Conservation (phyloP, 2,888 invertebrate species). For the Heteromyza rotundicornis region DNA sequence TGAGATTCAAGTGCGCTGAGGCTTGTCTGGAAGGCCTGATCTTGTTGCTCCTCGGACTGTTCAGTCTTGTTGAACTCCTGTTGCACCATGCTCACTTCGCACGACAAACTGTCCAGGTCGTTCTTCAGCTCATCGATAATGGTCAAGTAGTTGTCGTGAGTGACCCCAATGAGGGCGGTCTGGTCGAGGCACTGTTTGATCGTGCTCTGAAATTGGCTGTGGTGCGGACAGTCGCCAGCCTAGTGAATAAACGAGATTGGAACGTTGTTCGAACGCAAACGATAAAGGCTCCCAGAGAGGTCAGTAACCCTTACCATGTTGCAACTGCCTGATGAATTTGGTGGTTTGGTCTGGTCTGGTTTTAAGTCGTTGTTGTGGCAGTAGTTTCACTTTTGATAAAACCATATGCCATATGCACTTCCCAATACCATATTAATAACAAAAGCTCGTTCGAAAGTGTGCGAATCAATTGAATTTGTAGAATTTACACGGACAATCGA, state of each 20-base stretch:
- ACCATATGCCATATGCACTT: neutral
- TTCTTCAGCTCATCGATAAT: conserved; percentile 57
- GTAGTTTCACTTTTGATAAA: neutral
- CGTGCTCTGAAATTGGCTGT: conserved; percentile 24
- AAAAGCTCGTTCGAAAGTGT: too few species aligned
- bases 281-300: too few species aligned
- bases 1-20: conserved; percentile 44
- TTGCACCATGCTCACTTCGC: conserved; percentile 52
- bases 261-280: too few species aligned
- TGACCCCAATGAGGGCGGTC: conserved; percentile 37
- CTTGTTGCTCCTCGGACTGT: conserved; percentile 33
- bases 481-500: too few species aligned
- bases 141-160: conserved; percentile 53
- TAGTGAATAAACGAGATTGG: conserved; percentile 4
- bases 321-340: too few species aligned
- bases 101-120: conserved; percentile 54
- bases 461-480: too few species aligned
- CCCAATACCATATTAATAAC: neutral
- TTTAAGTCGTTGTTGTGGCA: neutral
- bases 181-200: conserved; percentile 45
- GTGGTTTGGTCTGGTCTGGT: neutral
- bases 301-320: conserved; percentile 38
- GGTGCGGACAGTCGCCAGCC: conserved; percentile 46
- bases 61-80: conserved; percentile 34
- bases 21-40: conserved; percentile 29